phyloP scores from a whole-genome alignment of 1,140 invertebrate species.

The Drosophila parvula region DNA sequence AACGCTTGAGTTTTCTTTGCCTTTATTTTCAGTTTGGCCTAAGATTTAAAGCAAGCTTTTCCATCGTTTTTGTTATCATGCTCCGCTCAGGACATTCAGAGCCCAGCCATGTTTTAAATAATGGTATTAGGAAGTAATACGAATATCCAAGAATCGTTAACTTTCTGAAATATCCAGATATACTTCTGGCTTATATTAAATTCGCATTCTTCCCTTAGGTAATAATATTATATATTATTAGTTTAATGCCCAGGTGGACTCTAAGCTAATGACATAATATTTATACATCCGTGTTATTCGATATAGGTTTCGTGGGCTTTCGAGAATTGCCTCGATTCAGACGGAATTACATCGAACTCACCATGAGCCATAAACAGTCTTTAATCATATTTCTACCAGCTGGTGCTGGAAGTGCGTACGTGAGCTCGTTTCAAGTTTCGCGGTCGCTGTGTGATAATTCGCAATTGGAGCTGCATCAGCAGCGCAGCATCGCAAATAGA shows the following conservation, averaged over 20 bases:
- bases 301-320: conserved; percentile 11
- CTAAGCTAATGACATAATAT: conserved; percentile 23
- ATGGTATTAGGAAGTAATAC: too few relatives aligned
- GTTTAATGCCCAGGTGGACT: background rate
- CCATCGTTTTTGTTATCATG: too few relatives aligned
- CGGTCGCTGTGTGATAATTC: conserved; percentile 68
- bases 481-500: conserved; percentile 11
- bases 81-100: background rate
- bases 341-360: conserved; percentile 25
- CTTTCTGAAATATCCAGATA: background rate
- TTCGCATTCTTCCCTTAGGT: background rate
- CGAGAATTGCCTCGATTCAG: conserved; percentile 14
- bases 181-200: background rate
- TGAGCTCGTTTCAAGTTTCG: conserved; percentile 63
- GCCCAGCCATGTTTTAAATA: background rate
- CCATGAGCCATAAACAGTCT: conserved; percentile 9
- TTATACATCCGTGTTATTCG: conserved; percentile 41
- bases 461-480: conserved; percentile 73
- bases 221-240: background rate
- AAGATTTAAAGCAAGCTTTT: too few relatives aligned
- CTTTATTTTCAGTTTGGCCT: too few relatives aligned
- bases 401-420: conserved; percentile 45
- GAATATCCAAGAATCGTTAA: background rate
- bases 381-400: conserved; percentile 31
- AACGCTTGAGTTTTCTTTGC: background rate